Evolutionary conservation across 2,113 vertebrate genomes (phyloP).

Genomic region (Oophaga pumilio): DNA sequence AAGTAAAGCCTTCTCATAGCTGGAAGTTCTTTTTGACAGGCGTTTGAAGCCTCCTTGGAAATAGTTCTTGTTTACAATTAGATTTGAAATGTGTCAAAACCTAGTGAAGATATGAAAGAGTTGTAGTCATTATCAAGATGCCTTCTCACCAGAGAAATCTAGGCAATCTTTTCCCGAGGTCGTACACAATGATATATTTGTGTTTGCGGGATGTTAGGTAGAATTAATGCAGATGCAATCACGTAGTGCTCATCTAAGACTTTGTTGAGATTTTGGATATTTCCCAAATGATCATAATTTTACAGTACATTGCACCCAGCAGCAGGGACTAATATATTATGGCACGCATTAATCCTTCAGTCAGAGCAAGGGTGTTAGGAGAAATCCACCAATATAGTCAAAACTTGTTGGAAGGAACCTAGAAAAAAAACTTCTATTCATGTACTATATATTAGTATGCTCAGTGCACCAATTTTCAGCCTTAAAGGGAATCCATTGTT

Average conservation of each 20-base stretch:
- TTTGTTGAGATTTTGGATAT: neutral
- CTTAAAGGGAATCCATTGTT: too few species aligned
- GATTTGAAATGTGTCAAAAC: constrained; percentile 31
- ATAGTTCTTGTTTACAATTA: constrained; percentile 14
- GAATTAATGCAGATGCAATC: neutral
- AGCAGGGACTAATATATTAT: neutral
- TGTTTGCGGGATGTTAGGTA: neutral
- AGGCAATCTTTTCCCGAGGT: neutral
- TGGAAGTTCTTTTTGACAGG: constrained; percentile 28
- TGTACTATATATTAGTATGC: neutral
- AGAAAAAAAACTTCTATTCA: neutral
- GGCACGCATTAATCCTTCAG: neutral
- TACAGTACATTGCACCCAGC: neutral
- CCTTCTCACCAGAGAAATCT: constrained; percentile 17
- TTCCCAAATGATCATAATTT: neutral
- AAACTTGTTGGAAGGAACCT: neutral
- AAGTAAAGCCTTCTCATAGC: neutral
- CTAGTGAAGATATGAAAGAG: neutral
- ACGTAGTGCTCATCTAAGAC: neutral
- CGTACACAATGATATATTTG: neutral
- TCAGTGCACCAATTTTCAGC: too few species aligned
- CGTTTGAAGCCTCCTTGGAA: constrained; percentile 31
- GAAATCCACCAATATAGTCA: neutral
- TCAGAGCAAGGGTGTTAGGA: neutral
- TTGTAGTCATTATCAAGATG: constrained; percentile 16